phyloP scores from a whole-genome alignment of 2,797 vertebrate genomes.

The Nasua narica region DNA sequence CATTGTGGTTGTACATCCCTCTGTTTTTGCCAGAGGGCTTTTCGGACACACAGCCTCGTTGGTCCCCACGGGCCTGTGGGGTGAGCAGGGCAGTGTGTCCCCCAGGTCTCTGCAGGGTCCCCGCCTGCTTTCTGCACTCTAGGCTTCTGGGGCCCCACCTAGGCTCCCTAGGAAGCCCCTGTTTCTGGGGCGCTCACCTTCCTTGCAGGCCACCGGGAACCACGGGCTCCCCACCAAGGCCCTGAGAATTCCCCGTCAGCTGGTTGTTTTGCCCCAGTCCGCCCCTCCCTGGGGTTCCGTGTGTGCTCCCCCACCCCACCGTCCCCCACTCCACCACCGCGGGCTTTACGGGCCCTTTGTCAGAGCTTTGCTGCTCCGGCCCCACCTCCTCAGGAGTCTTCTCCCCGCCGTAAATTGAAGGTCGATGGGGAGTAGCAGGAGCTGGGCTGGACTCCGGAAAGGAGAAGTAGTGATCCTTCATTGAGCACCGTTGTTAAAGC shows the following conservation, averaged over 20 bases:
- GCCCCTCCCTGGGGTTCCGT: background rate
- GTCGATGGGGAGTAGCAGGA: background rate
- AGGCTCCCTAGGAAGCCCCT: background rate
- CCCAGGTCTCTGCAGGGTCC: background rate
- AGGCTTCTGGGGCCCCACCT: background rate
- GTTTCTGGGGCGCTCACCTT: background rate
- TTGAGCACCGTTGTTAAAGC: background rate
- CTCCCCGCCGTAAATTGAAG: too few species aligned
- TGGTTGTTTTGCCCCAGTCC: background rate
- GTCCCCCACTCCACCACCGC: background rate
- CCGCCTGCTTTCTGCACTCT: background rate
- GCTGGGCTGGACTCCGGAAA: too few species aligned
- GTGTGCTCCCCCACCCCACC: accelerated
- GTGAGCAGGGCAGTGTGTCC: background rate
- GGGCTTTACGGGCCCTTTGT: background rate
- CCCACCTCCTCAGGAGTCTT: accelerated
- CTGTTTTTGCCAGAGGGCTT: background rate
- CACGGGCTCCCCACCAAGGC: background rate
- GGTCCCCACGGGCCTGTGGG: background rate
- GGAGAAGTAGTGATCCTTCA: background rate
- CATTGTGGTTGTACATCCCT: background rate
- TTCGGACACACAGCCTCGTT: background rate
- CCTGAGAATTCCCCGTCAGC: accelerated
- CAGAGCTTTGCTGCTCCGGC: background rate
- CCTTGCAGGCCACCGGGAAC: background rate